A percentile compares a stretch with the other conserved stretches of the same genome.
Conservation (phyloP, 2,888 invertebrate species). For the Epinotia ramella region DNA sequence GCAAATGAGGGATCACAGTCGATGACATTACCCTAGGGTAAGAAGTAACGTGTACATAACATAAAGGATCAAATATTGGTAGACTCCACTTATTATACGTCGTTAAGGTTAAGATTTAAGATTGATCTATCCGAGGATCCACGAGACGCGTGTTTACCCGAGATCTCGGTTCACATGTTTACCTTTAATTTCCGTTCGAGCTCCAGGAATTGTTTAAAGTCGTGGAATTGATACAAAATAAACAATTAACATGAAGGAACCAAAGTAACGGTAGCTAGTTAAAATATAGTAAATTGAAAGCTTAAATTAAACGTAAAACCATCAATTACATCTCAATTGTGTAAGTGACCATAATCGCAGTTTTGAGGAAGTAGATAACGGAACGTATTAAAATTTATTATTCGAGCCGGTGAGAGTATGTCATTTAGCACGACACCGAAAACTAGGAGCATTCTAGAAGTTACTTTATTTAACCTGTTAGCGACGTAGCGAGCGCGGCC, state of each 20-base stretch:
- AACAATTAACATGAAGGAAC: slow-evolving; percentile 71
- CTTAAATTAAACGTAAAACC: slow-evolving; percentile 37
- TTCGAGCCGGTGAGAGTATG: slow-evolving; percentile 15
- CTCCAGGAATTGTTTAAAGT: slow-evolving; percentile 73
- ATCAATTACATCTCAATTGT: slow-evolving; percentile 39
- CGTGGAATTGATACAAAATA: slow-evolving; percentile 75
- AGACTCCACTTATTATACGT: slow-evolving; percentile 62
- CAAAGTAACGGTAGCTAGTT: slow-evolving; percentile 67
- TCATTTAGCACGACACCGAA: slow-evolving; percentile 16
- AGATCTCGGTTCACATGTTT: slow-evolving; percentile 49
- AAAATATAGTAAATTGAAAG: slow-evolving; percentile 43
- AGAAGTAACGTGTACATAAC: slow-evolving; percentile 72
- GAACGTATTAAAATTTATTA: slow-evolving; percentile 15
- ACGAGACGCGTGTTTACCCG: slow-evolving; percentile 23
- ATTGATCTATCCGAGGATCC: slow-evolving; percentile 29
- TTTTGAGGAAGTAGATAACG: slow-evolving; percentile 23
- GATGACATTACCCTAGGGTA: slow-evolving; percentile 65
- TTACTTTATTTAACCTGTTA: slow-evolving; percentile 43
- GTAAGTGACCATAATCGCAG: slow-evolving; percentile 33
- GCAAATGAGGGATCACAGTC: slow-evolving; percentile 78
- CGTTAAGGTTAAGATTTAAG: slow-evolving; percentile 45
- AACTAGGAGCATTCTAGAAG: slow-evolving; percentile 33
- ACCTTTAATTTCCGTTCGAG: slow-evolving; percentile 48
- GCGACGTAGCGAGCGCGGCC: slow-evolving; percentile 50
- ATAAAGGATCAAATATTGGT: slow-evolving; percentile 71